phyloP scores from a whole-genome alignment of 1,140 invertebrate species.

The Leptopilina boulardi region DNA sequence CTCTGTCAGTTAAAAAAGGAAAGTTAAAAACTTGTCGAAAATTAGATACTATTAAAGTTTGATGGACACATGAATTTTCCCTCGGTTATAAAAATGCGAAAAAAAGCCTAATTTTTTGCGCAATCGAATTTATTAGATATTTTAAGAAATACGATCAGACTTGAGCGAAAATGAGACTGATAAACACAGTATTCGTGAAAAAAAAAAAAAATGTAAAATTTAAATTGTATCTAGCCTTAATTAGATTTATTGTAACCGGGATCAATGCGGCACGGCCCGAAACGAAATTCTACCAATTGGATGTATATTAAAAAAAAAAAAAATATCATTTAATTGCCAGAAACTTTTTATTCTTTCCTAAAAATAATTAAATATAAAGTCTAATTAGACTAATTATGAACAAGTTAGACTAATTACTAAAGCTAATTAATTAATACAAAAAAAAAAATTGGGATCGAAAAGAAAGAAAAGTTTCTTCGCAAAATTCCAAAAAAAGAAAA shows the following conservation, averaged over 20 bases:
- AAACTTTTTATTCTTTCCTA: neutral
- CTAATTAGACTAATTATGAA: neutral
- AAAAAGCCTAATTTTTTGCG: slow-evolving; percentile 33
- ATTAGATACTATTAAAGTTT: neutral
- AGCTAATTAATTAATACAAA: neutral
- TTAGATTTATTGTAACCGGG: slow-evolving; percentile 65
- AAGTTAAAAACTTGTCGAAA: neutral
- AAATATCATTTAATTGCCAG: slow-evolving; percentile 26
- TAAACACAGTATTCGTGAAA: slow-evolving; percentile 74
- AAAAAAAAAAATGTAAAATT: slow-evolving; percentile 65
- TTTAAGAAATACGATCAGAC: slow-evolving; percentile 38
- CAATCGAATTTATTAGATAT: slow-evolving; percentile 27
- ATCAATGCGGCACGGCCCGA: slow-evolving; percentile 29
- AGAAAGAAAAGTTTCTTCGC: neutral
- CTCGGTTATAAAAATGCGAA: neutral
- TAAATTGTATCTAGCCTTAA: slow-evolving; percentile 70
- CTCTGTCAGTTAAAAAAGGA: neutral
- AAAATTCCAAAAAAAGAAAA: neutral
- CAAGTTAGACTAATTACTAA: neutral
- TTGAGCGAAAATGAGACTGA: slow-evolving; percentile 73
- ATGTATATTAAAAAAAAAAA: slow-evolving; percentile 59
- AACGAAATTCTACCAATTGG: slow-evolving; percentile 72
- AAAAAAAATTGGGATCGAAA: neutral
- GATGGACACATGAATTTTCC: neutral
- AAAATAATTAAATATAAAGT: neutral